These are phyloP conservation scores for Sarcophaga bullata DNA, from an alignment of 1,140 invertebrate species.

Conservation along the genomic window DNA sequence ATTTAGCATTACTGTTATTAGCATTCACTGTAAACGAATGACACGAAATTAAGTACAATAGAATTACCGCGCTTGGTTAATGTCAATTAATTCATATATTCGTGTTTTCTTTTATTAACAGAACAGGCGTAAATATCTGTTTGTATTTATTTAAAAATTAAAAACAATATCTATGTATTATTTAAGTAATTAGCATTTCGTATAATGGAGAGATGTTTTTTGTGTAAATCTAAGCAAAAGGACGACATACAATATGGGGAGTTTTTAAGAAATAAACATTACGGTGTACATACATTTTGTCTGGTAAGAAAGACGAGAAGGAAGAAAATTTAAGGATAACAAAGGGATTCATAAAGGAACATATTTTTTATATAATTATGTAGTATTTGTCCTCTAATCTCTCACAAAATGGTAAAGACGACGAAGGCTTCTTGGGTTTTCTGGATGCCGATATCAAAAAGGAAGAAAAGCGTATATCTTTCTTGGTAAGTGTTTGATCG, in stretches of 20 bases:
- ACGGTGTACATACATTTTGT: slow-evolving; percentile 48
- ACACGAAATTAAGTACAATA: too few species aligned
- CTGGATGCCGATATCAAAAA: slow-evolving; percentile 70
- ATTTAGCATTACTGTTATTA: too few species aligned
- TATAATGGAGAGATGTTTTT: slow-evolving; percentile 37
- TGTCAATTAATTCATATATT: too few species aligned
- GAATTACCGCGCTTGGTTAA: too few species aligned
- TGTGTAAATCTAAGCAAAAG: slow-evolving; percentile 41
- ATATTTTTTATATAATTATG: slow-evolving; percentile 42
- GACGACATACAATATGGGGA: slow-evolving; percentile 46
- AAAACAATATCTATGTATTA: background rate
- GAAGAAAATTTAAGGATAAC: too few species aligned
- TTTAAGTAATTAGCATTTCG: background rate
- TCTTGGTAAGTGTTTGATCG: slow-evolving; percentile 67
- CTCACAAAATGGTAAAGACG: slow-evolving; percentile 70
- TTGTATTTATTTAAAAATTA: background rate
- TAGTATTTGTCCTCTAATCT: slow-evolving; percentile 69
- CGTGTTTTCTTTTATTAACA: too few species aligned
- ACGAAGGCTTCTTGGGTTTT: slow-evolving; percentile 74
- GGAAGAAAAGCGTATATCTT: slow-evolving; percentile 69
- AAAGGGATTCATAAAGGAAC: too few species aligned
- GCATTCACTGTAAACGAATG: too few species aligned
- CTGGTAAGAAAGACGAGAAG: slow-evolving; percentile 44
- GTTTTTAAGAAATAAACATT: slow-evolving; percentile 42
- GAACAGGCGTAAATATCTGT: too few species aligned